Evolutionary conservation across 2,888 invertebrate species (phyloP).

Genomic region (Hyposoter didymator): DNA sequence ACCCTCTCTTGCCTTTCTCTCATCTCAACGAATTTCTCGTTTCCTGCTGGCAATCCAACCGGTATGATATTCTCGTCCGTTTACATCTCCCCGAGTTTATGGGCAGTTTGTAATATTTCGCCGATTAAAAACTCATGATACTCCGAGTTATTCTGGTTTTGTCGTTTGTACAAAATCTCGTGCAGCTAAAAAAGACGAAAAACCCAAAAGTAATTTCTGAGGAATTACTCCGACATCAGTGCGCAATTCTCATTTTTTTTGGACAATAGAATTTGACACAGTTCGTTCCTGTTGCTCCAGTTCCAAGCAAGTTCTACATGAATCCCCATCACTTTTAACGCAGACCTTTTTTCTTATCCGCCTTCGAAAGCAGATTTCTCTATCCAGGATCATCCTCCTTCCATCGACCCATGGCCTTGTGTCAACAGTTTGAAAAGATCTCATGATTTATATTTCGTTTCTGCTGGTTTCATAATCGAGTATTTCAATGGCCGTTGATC

Average conservation of each 20-base stretch:
- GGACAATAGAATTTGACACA: not conserved
- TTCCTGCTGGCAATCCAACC: slow-evolving; percentile 44
- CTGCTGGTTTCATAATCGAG: not conserved
- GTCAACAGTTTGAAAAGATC: not conserved
- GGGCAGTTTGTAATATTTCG: slow-evolving; percentile 42
- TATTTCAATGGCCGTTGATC: slow-evolving; percentile 7
- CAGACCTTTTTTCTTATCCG: not conserved
- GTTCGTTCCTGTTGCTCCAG: not conserved
- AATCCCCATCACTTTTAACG: not conserved
- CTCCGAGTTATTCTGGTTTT: not conserved
- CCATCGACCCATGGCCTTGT: too few relatives aligned
- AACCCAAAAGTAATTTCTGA: not conserved
- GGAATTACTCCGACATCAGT: not conserved
- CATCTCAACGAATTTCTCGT: slow-evolving; percentile 60
- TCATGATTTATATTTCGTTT: not conserved
- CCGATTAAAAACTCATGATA: slow-evolving; percentile 35
- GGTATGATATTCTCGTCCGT: slow-evolving; percentile 14
- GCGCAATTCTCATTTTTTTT: not conserved
- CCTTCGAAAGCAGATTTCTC: not conserved
- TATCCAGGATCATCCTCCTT: not conserved
- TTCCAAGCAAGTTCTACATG: not conserved
- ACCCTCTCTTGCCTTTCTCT: slow-evolving; percentile 59
- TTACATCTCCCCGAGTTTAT: slow-evolving; percentile 35
- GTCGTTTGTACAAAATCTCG: not conserved
- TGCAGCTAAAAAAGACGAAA: not conserved